Evolutionary conservation across 1,140 invertebrate genomes (phyloP).

Genomic region (Drosophila takahashii): DNA sequence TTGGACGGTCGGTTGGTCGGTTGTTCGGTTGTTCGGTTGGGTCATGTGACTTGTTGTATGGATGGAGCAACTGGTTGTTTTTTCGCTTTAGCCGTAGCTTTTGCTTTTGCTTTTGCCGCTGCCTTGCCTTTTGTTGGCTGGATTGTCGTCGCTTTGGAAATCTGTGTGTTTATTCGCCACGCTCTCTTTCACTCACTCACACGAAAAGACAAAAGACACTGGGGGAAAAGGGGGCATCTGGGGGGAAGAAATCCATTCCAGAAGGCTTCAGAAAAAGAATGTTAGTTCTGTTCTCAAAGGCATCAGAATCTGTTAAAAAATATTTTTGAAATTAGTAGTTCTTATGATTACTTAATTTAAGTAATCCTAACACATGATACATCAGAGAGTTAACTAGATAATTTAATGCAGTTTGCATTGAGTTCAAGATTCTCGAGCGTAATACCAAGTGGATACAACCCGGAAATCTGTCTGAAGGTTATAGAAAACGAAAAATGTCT

Average conservation of each 20-base stretch:
- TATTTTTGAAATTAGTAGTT: too few species aligned
- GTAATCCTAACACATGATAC: background rate
- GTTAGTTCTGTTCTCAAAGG: too few species aligned
- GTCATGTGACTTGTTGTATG: slow-evolving; percentile 78
- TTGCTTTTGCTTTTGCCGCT: slow-evolving; percentile 18
- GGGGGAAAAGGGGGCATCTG: background rate
- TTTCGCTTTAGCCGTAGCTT: slow-evolving; percentile 45
- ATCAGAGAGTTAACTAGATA: background rate
- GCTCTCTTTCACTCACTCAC: slow-evolving; percentile 69
- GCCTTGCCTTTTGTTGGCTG: slow-evolving; percentile 33
- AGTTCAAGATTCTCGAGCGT: background rate
- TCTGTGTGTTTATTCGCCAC: slow-evolving; percentile 82
- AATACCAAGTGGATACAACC: background rate
- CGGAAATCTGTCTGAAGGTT: background rate
- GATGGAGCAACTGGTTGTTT: slow-evolving; percentile 80
- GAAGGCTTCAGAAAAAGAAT: background rate
- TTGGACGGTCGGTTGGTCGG: slow-evolving; percentile 42
- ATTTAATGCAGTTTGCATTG: too few species aligned
- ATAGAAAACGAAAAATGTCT: background rate
- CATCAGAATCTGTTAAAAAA: too few species aligned
- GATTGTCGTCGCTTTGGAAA: slow-evolving; percentile 77
- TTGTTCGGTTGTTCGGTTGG: slow-evolving; percentile 71
- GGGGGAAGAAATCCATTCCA: background rate
- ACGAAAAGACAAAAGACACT: slow-evolving; percentile 22
- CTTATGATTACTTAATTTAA: too few species aligned